Base-by-base conservation (phyloP, 2,113 vertebrate species). In the Trematomus loennbergii region DNA sequence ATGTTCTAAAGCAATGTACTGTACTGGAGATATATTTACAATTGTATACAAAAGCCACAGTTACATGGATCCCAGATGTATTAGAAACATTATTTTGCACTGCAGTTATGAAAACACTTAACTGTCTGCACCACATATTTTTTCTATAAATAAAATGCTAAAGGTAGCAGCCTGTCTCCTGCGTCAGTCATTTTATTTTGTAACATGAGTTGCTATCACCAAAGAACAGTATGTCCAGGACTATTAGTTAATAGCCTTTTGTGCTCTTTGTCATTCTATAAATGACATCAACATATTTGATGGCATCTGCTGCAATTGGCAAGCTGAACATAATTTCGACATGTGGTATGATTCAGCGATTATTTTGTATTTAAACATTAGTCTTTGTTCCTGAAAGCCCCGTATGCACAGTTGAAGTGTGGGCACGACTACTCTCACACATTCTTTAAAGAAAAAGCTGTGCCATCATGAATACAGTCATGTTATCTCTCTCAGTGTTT, bases 111-210 rank as follows among this genome's bases (percentile, higher is more conserved):
- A 59, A 29, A 25, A 54, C 25, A 36, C 45, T 55, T 16, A 43
- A 11, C 50, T 71, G 57, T 13, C 29, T 29, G 29, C 29, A 67
- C 58, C 0, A 1, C 33, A 77, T 33, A 59, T 75, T 64, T 40
- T 54, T 75, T 59, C 59, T 63, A n/a, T 58, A 58, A 79, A 72
- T 64, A 54, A 55, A 72, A 83, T 78, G 49, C 18, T 11, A 52
- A 72, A 79, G 60, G 25, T 4, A 75, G 71, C 69, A 50, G 46
- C 13, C 6, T 36, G 70, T 60, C 55, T 18, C 70, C 79, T 74
- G 29, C 59, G 22, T 74, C 16, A 25, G 22, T 76, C 22, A 17
- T 73, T 54, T 57, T 46, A 69, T 81, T 75, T 73, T 65, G 53
- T 40, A 72, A 72, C 66, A 60, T 1, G 0, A 20, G 8, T 58